Conservation (phyloP, 1,140 invertebrate genomes). For the Caerostris darwini region DNA sequence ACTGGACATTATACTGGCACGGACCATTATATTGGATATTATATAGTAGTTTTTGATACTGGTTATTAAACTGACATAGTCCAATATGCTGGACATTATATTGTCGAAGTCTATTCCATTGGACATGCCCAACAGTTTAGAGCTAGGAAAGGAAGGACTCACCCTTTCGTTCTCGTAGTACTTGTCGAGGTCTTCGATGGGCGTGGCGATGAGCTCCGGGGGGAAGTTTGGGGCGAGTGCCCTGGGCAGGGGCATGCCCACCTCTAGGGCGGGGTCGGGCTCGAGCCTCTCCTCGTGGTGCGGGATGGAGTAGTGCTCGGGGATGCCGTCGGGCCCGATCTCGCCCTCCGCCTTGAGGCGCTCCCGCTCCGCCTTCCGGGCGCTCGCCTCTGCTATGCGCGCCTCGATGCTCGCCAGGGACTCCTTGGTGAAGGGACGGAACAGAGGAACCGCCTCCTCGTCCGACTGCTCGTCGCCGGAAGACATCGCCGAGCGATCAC, state of each 20-base stretch:
- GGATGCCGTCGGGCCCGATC: slow-evolving; percentile 65
- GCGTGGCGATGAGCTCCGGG: slow-evolving; percentile 93
- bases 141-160: not conserved
- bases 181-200: slow-evolving; percentile 96
- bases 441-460: slow-evolving; percentile 82
- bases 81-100: too few relatives aligned
- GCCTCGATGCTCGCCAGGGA: slow-evolving; percentile 95
- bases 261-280: slow-evolving; percentile 95
- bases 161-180: slow-evolving; percentile 91
- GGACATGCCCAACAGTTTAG: not conserved
- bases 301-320: slow-evolving; percentile 66
- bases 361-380: slow-evolving; percentile 94
- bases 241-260: slow-evolving; percentile 93
- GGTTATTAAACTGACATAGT: too few relatives aligned
- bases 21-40: too few relatives aligned
- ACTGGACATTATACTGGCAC: too few relatives aligned
- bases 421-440: slow-evolving; percentile 98
- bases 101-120: not conserved
- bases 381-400: slow-evolving; percentile 89
- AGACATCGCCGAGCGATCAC: slow-evolving; percentile 61
- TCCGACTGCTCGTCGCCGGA: slow-evolving; percentile 76
- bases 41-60: too few relatives aligned
- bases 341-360: slow-evolving; percentile 92
- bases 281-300: slow-evolving; percentile 81
- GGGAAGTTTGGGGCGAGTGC: slow-evolving; percentile 94